These are phyloP conservation scores for Zosterops japonicus DNA, from an alignment of 2,113 vertebrate species.

Conservation along the genomic window DNA sequence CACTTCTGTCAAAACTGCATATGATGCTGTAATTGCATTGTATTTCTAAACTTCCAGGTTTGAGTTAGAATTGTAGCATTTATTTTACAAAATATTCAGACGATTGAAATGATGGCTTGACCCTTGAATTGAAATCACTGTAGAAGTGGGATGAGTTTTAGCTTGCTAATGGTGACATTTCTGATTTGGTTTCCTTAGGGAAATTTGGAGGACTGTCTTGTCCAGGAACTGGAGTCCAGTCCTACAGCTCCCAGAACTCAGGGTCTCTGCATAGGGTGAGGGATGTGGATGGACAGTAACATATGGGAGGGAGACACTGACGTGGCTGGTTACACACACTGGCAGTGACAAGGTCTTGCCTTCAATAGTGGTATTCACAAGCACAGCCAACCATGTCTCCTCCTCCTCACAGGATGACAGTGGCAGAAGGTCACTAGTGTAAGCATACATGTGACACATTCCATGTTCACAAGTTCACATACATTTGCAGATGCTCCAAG, in stretches of 20 bases:
- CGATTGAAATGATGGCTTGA: neutral
- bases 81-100: neutral
- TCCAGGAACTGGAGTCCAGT: neutral
- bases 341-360: neutral
- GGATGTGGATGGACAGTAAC: neutral
- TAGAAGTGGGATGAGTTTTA: neutral
- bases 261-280: neutral
- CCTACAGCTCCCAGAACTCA: accelerated
- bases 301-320: too few relatives aligned
- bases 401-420: neutral
- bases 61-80: neutral
- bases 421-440: neutral
- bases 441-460: accelerated
- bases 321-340: accelerated
- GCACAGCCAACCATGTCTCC: accelerated
- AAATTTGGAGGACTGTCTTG: neutral
- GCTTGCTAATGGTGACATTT: neutral
- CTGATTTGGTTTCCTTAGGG: neutral
- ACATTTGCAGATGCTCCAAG: accelerated
- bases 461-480: accelerated
- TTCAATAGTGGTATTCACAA: neutral
- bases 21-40: neutral
- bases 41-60: neutral
- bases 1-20: neutral
- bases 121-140: neutral